Conservation (phyloP, 1,140 invertebrate genomes). For the Nautilus pompilius region DNA sequence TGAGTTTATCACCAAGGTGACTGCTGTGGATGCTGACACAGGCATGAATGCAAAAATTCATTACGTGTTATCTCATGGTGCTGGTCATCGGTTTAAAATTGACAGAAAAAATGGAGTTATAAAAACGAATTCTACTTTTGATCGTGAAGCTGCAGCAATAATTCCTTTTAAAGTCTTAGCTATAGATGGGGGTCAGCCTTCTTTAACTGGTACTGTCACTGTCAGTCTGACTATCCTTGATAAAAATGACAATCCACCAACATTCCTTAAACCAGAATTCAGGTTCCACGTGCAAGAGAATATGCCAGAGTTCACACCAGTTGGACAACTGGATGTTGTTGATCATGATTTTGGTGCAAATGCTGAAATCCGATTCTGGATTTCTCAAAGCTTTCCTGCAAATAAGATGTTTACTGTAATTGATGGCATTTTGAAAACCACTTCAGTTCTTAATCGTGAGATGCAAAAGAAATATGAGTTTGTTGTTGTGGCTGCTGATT, state of each 20-base stretch:
- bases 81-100: slow-evolving; percentile 54
- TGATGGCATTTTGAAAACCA: slow-evolving; percentile 64
- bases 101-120: slow-evolving; percentile 26
- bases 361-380: slow-evolving; percentile 75
- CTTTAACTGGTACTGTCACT: slow-evolving; percentile 41
- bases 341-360: slow-evolving; percentile 88
- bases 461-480: slow-evolving; percentile 71
- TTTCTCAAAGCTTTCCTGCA: slow-evolving; percentile 69
- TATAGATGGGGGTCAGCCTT: slow-evolving; percentile 62
- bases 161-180: slow-evolving; percentile 26
- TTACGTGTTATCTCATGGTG: slow-evolving; percentile 54
- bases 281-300: slow-evolving; percentile 65
- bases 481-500: slow-evolving; percentile 67
- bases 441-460: slow-evolving; percentile 77
- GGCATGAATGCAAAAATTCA: slow-evolving; percentile 70
- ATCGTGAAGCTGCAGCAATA: slow-evolving; percentile 25
- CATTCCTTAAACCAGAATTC: slow-evolving; percentile 27
- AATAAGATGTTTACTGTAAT: slow-evolving; percentile 60
- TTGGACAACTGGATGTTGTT: slow-evolving; percentile 76
- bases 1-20: slow-evolving; percentile 58
- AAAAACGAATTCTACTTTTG: slow-evolving; percentile 20
- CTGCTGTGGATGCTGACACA: slow-evolving; percentile 87
- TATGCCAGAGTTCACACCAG: slow-evolving; percentile 67
- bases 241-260: slow-evolving; percentile 59
- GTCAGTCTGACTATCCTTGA: slow-evolving; percentile 63